Percentiles rank a stretch among this genome's conserved stretches.
These are phyloP conservation scores for Clepsis dumicolana DNA, from an alignment of 2,888 invertebrate species.

Conservation along the genomic window DNA sequence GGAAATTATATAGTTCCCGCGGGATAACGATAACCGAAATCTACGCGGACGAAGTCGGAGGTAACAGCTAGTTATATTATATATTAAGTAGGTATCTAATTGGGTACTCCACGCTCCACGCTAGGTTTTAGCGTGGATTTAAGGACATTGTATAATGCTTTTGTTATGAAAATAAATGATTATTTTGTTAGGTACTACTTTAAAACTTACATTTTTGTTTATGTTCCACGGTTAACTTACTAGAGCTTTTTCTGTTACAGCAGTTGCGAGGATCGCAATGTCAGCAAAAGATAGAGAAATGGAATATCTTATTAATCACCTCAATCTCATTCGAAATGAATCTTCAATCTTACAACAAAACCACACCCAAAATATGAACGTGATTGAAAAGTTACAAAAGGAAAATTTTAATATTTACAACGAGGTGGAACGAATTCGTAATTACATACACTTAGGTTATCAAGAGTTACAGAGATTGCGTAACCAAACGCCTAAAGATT, in stretches of 20 bases:
- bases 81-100: too few relatives aligned
- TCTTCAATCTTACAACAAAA: conserved; percentile 54
- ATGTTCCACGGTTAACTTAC: too few relatives aligned
- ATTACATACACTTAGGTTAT: conserved; percentile 63
- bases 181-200: too few relatives aligned
- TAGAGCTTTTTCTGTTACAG: conserved; percentile 55
- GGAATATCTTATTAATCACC: conserved; percentile 51
- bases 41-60: too few relatives aligned
- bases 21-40: too few relatives aligned
- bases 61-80: too few relatives aligned
- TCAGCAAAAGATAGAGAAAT: conserved; percentile 60
- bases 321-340: conserved; percentile 56
- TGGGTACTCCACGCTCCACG: too few relatives aligned
- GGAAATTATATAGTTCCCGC: too few relatives aligned
- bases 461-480: conserved; percentile 59
- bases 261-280: conserved; percentile 60
- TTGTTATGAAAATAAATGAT: too few relatives aligned
- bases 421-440: conserved; percentile 55
- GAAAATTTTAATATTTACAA: conserved; percentile 56
- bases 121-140: too few relatives aligned
- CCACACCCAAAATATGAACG: conserved; percentile 50
- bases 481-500: conserved; percentile 51
- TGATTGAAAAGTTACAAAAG: conserved; percentile 51
- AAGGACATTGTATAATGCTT: too few relatives aligned
- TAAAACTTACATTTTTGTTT: too few relatives aligned